These are phyloP conservation scores for Ctenicera cuprea DNA, from an alignment of 2,888 invertebrate genomes.

Conservation along the genomic window DNA sequence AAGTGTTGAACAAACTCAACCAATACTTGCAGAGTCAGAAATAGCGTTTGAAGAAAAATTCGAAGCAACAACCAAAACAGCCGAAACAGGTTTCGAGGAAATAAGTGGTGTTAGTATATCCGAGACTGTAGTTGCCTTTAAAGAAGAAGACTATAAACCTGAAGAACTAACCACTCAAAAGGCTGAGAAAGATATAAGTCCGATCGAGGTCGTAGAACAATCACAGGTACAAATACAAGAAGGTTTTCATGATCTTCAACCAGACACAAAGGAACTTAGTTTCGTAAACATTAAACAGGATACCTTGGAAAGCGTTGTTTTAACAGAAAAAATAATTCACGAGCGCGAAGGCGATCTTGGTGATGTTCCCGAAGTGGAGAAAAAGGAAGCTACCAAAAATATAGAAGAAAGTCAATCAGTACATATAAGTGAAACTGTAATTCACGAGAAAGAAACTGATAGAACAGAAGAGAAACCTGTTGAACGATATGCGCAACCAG, in stretches of 20 bases:
- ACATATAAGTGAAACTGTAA: constrained; percentile 64
- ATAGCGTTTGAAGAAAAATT: constrained; percentile 69
- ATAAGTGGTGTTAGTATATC: constrained; percentile 77
- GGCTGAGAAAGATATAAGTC: constrained; percentile 67
- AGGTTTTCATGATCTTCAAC: constrained; percentile 61
- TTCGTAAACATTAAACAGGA: constrained; percentile 67
- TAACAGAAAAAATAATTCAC: constrained; percentile 70
- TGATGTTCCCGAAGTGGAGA: constrained; percentile 63
- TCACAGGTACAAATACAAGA: constrained; percentile 65
- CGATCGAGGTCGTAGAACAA: constrained; percentile 67
- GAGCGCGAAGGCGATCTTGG: constrained; percentile 71
- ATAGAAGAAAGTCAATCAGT: constrained; percentile 70
- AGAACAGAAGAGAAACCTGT: constrained; percentile 67
- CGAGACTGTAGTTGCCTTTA: constrained; percentile 73
- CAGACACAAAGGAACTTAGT: constrained; percentile 62
- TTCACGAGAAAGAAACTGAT: constrained; percentile 64
- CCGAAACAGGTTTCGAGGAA: constrained; percentile 74
- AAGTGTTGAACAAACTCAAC: constrained; percentile 70
- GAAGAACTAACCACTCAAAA: constrained; percentile 59
- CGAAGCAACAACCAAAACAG: constrained; percentile 74
- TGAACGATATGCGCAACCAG: constrained; percentile 70
- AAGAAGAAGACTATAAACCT: constrained; percentile 65
- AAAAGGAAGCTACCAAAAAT: constrained; percentile 68
- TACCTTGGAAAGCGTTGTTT: constrained; percentile 70
- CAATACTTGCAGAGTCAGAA: constrained; percentile 70